Conservation (phyloP, 2,113 vertebrate species). For the Poeciliopsis retropinna region DNA sequence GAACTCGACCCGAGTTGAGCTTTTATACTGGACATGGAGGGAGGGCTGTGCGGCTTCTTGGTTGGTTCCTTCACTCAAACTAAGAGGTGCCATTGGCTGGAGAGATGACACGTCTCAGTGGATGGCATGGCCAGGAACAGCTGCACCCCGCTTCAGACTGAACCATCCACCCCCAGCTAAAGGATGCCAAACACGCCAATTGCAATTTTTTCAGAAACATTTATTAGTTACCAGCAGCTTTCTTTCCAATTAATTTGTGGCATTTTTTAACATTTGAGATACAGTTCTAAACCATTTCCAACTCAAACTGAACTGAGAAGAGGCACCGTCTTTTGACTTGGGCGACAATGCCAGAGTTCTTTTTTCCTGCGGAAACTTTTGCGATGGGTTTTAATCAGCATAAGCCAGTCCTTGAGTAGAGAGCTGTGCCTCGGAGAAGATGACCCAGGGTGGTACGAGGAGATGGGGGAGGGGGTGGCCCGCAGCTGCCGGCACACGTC, state of each 20-base stretch:
- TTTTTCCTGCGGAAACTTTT: constrained; percentile 88
- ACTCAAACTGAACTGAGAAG: constrained; percentile 77
- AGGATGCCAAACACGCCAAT: constrained; percentile 50
- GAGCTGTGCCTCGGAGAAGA: constrained; percentile 76
- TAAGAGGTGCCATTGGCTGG: constrained; percentile 71
- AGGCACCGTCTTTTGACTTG: constrained; percentile 71
- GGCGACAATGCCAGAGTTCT: constrained; percentile 74
- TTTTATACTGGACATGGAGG: constrained; percentile 74
- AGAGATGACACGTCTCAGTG: constrained; percentile 50
- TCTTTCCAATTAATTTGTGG: constrained; percentile 78
- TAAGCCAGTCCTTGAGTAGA: constrained; percentile 87
- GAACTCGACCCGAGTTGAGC: constrained; percentile 37
- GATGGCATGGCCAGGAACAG: constrained; percentile 59
- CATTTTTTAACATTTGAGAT: constrained; percentile 73
- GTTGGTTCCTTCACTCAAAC: constrained; percentile 44
- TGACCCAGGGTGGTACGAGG: constrained; percentile 61
- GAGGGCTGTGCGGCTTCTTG: constrained; percentile 48
- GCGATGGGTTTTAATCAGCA: constrained; percentile 86
- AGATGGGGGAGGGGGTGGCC: constrained; percentile 40
- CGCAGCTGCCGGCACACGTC: constrained; percentile 60
- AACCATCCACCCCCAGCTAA: constrained; percentile 2
- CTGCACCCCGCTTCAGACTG: constrained; percentile 47
- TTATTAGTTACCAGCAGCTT: constrained; percentile 84
- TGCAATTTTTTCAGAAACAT: constrained; percentile 76
- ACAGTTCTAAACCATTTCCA: constrained; percentile 78